Evolutionary conservation across 1,140 invertebrate species (phyloP).

Genomic region (Drosophila subpulchrella): DNA sequence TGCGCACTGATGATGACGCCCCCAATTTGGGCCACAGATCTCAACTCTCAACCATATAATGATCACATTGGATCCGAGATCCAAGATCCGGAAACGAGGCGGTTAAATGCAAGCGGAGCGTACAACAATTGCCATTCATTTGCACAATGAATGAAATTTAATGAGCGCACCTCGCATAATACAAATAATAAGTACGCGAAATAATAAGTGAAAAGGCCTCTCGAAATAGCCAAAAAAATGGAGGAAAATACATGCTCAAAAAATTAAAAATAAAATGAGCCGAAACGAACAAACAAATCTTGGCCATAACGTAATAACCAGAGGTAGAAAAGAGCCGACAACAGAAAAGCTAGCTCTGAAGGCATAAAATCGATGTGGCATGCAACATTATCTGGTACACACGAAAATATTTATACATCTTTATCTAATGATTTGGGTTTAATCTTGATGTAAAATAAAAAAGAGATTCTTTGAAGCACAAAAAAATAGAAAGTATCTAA

Average conservation of each 20-base stretch:
- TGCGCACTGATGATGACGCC: conserved; percentile 31
- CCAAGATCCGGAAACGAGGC: conserved; percentile 42
- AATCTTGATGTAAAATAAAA: too few species aligned
- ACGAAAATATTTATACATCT: not conserved
- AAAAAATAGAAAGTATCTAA: not conserved
- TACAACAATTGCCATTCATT: conserved; percentile 72
- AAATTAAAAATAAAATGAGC: conserved; percentile 1
- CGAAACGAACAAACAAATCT: not conserved
- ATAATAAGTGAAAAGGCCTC: conserved; percentile 44
- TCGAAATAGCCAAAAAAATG: conserved; percentile 5
- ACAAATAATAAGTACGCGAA: conserved; percentile 50
- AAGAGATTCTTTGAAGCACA: not conserved
- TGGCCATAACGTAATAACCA: conserved; percentile 15
- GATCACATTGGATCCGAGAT: conserved; percentile 12
- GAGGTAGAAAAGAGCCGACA: conserved; percentile 4
- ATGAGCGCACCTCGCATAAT: conserved; percentile 54
- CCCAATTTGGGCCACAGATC: conserved; percentile 34
- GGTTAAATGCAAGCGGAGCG: conserved; percentile 40
- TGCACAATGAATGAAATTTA: conserved; percentile 70
- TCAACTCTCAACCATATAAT: conserved; percentile 15
- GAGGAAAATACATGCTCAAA: conserved; percentile 4
- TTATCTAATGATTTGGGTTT: too few species aligned
- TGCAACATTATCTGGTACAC: conserved; percentile 10
- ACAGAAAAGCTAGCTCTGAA: conserved; percentile 8
- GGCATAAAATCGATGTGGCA: conserved; percentile 33